Conservation (phyloP, 2,113 vertebrate species). For the Seriola dumerili region DNA sequence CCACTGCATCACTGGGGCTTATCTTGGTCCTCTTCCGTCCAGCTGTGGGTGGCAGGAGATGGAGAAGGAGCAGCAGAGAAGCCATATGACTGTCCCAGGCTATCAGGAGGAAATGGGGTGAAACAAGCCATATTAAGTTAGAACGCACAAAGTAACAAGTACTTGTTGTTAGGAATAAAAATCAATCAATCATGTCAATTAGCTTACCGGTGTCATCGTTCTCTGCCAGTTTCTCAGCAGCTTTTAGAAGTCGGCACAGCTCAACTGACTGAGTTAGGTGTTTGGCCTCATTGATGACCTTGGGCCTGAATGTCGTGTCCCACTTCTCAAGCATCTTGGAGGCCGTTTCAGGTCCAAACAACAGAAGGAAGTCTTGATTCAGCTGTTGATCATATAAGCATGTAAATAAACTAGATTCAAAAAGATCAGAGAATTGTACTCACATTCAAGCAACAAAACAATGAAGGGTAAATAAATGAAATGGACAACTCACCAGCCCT, state of each 20-base stretch:
- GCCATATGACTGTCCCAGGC: no score
- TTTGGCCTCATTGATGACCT: slow-evolving; percentile 41
- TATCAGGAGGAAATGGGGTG: no score
- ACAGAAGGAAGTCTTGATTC: slow-evolving; percentile 37
- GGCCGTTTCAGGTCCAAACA: slow-evolving; percentile 35
- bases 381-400: slow-evolving; percentile 13
- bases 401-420: background rate
- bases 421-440: background rate
- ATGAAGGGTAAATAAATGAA: background rate
- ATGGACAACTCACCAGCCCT: slow-evolving; percentile 21
- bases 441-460: background rate
- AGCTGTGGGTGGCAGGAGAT: no score
- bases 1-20: no score
- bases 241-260: background rate
- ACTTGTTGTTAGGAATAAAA: background rate
- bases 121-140: background rate
- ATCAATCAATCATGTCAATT: background rate
- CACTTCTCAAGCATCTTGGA: slow-evolving; percentile 43
- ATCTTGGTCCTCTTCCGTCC: no score
- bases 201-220: slow-evolving; percentile 7
- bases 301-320: slow-evolving; percentile 20
- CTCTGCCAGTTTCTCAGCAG: slow-evolving; percentile 16
- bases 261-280: slow-evolving; percentile 20
- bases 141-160: background rate
- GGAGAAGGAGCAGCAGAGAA: no score